Percentiles rank a stretch among this genome's conserved stretches.
Evolutionary conservation across 2,797 vertebrate species (phyloP).

Genomic region (Chromis chromis): DNA sequence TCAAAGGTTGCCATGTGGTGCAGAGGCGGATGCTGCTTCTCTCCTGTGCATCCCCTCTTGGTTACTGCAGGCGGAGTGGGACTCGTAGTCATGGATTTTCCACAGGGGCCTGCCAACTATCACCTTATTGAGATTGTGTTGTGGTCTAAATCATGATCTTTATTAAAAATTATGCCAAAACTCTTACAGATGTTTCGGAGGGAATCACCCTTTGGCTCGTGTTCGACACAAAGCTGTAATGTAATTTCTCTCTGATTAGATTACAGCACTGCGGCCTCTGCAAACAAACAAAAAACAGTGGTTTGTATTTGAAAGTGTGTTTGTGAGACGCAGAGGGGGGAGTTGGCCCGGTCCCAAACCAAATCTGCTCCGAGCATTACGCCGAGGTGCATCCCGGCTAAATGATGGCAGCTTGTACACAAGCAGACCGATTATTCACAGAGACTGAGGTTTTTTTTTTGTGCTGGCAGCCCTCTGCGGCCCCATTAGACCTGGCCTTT

Average conservation of each 20-base stretch:
- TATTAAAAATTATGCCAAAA: slow-evolving; percentile 28
- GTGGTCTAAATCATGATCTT: slow-evolving; percentile 17
- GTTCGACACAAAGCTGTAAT: slow-evolving; percentile 26
- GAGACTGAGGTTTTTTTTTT: slow-evolving; percentile 62
- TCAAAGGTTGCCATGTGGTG: slow-evolving; percentile 47
- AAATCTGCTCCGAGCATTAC: slow-evolving; percentile 49
- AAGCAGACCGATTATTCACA: slow-evolving; percentile 61
- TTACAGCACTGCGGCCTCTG: slow-evolving; percentile 40
- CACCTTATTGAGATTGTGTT: slow-evolving; percentile 27
- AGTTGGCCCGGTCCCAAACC: slow-evolving; percentile 56
- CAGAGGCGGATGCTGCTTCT: slow-evolving; percentile 26
- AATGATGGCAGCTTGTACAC: slow-evolving; percentile 56
- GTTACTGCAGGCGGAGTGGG: slow-evolving; percentile 30
- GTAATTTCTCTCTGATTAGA: slow-evolving; percentile 54
- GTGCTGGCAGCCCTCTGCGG: slow-evolving; percentile 60
- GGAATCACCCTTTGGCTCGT: slow-evolving; percentile 38
- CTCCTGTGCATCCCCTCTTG: slow-evolving; percentile 33
- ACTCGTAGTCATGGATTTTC: slow-evolving; percentile 29
- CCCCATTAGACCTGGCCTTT: slow-evolving; percentile 71
- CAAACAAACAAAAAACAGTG: slow-evolving; percentile 49
- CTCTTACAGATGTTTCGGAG: slow-evolving; percentile 23
- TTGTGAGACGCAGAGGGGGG: slow-evolving; percentile 8
- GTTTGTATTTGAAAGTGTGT: slow-evolving; percentile 21
- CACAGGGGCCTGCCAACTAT: slow-evolving; percentile 15
- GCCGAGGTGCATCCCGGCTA: slow-evolving; percentile 59